Evolutionary conservation across 1,140 invertebrate genomes (phyloP), one percentile per base, ranked within the genome.

Genomic region (Lysiphlebus fabarum): DNA sequence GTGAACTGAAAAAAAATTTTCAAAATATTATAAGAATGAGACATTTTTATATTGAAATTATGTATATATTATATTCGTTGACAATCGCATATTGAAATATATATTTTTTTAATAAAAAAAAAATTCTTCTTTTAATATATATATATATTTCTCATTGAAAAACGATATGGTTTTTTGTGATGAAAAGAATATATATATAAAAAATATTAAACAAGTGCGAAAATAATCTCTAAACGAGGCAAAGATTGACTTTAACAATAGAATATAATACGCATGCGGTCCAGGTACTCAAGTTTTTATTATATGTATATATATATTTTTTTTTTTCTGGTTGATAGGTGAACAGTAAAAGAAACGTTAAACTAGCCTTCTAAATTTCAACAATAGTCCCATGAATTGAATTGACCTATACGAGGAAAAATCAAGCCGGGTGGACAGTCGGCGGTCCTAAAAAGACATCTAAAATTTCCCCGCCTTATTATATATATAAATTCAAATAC

Each of bases 151-250:
- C 17, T 17, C 17, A 17, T 38, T 38, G 49, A 51, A 51, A 38
- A 51, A 51, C 49, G 49, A 51, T 37, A n/a, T 37, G 38, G 34
- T 7, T 12, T 51, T 36, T 36, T 36, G 17, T 26, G 17, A 26
- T 26, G 17, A 26, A 26, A 51, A 33, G 49, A 36, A 51, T 51
- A 34, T 14, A 36, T n/a, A 14, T 5, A 5, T n/a, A 36, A 38
- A 37, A 38, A 33, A 33, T 49, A n/a, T 51, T 33, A 51, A 69
- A 70, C 70, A 72, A 76, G 74, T 73, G 72, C 71, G 74, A 77
- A 79, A 79, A 79, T 77, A 76, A 75, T 71, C 71, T 70, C 66
- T 76, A 78, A 78, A 79, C 76, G 75, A 79, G 77, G 72, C 72
- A 74, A 79, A 79, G 72, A 79, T 79, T 77, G 76, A 78, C 76